These are phyloP conservation scores for Heliconius melpomene DNA, from an alignment of 1,140 invertebrate species.

Conservation along the genomic window DNA sequence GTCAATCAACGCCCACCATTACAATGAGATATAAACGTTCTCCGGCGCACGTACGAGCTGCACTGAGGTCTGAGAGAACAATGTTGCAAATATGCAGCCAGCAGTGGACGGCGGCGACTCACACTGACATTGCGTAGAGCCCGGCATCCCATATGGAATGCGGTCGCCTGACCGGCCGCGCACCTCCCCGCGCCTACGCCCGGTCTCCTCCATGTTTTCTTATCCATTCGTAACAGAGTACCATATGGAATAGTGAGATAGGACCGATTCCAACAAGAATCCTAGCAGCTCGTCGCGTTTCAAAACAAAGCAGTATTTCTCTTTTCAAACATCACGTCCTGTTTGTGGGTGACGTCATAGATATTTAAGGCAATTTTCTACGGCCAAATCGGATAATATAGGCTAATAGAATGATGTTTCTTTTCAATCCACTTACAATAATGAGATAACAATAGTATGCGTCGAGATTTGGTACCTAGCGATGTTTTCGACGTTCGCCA, in stretches of 20 bases:
- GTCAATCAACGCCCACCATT: slow-evolving; percentile 55
- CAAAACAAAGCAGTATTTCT: slow-evolving; percentile 24
- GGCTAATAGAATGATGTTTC: slow-evolving; percentile 11
- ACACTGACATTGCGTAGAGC: slow-evolving; percentile 78
- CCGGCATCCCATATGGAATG: slow-evolving; percentile 79
- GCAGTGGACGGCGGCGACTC: slow-evolving; percentile 58
- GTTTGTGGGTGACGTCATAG: slow-evolving; percentile 51
- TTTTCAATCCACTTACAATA: slow-evolving; percentile 18
- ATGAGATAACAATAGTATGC: slow-evolving; percentile 17
- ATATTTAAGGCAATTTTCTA: slow-evolving; percentile 27
- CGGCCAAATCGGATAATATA: background rate
- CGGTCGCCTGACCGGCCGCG: slow-evolving; percentile 75
- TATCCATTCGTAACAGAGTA: slow-evolving; percentile 67
- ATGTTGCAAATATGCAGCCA: slow-evolving; percentile 63
- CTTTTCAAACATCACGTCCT: slow-evolving; percentile 44
- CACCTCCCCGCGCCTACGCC: slow-evolving; percentile 69
- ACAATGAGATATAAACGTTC: slow-evolving; percentile 45
- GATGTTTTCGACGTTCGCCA: slow-evolving; percentile 49
- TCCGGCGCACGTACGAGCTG: slow-evolving; percentile 40
- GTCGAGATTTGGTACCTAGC: slow-evolving; percentile 3
- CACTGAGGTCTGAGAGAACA: slow-evolving; percentile 38
- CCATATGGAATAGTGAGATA: slow-evolving; percentile 75
- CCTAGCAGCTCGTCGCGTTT: slow-evolving; percentile 40
- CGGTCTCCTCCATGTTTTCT: slow-evolving; percentile 74
- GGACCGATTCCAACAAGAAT: slow-evolving; percentile 65